Conservation (phyloP, 1,140 invertebrate species). For the Bombus vancouverensis region DNA sequence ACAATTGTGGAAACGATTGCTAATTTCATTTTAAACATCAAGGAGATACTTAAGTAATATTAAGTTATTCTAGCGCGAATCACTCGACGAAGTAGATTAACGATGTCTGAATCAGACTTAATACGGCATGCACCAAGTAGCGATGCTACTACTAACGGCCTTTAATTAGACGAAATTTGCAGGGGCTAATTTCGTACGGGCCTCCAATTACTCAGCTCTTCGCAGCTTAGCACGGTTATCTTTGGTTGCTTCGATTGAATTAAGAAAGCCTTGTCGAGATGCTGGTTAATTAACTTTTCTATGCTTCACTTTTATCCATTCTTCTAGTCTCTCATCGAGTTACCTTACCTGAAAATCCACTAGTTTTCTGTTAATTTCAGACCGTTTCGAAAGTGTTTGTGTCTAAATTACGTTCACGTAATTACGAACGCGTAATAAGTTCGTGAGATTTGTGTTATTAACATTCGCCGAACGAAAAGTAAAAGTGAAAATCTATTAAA, state of each 20-base stretch:
- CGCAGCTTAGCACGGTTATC: slow-evolving; percentile 4
- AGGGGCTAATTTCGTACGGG: slow-evolving; percentile 67
- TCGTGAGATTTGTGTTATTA: not conserved
- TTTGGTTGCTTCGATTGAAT: slow-evolving; percentile 67
- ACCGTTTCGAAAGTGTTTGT: not conserved
- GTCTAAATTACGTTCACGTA: too few relatives aligned
- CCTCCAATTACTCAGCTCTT: slow-evolving; percentile 63
- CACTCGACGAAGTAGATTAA: slow-evolving; percentile 3
- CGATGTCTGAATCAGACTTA: slow-evolving; percentile 40
- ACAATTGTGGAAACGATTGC: too few relatives aligned
- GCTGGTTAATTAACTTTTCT: slow-evolving; percentile 52
- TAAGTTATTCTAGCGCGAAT: not conserved
- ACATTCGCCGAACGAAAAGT: not conserved
- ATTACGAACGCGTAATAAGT: not conserved
- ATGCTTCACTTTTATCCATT: not conserved
- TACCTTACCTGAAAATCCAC: not conserved
- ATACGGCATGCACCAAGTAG: slow-evolving; percentile 5
- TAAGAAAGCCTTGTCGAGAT: slow-evolving; percentile 49
- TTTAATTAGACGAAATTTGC: slow-evolving; percentile 76
- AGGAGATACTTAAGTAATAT: too few relatives aligned
- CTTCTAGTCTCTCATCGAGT: not conserved
- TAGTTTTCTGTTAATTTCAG: not conserved
- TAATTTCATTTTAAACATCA: too few relatives aligned
- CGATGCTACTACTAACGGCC: slow-evolving; percentile 50
- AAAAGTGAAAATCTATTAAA: not conserved